These are phyloP conservation scores for Zoanthus sansibaricus DNA, from an alignment of 92 coral and sea anemone genomes.

Conservation along the genomic window DNA sequence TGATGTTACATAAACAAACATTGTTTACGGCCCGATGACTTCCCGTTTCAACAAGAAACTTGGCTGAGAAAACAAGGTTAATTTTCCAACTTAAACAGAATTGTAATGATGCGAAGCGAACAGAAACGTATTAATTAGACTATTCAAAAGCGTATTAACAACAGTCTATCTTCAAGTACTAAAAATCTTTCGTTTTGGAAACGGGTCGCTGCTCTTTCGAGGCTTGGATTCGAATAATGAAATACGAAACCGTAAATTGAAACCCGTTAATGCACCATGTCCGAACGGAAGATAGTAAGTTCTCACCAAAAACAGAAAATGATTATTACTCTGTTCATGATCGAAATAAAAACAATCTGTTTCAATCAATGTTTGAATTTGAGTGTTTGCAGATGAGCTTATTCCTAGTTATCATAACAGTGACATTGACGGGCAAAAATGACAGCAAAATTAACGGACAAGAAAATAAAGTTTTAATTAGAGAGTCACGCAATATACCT, in stretches of 20 bases:
- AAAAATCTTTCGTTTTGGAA: neutral
- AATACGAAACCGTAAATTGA: slow-evolving; percentile 21
- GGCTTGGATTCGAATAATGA: neutral
- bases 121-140: neutral
- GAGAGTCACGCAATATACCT: slow-evolving; percentile 17
- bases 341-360: neutral
- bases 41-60: slow-evolving; percentile 29
- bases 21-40: slow-evolving; percentile 27
- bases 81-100: neutral
- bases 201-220: slow-evolving; percentile 1
- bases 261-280: neutral
- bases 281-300: neutral
- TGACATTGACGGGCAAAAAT: neutral
- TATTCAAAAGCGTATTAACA: neutral
- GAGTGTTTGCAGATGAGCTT: slow-evolving; percentile 29
- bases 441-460: slow-evolving; percentile 22
- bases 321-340: neutral
- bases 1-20: slow-evolving; percentile 48
- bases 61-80: neutral
- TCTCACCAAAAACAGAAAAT: neutral
- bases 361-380: neutral
- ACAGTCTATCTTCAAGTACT: neutral
- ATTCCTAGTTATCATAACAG: neutral
- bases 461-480: neutral
- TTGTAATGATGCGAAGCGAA: neutral